Percentiles rank a stretch among this genome's conserved stretches.
phyloP scores from a whole-genome alignment of 2,888 invertebrate genomes.

The Ennomos fuscantarius region DNA sequence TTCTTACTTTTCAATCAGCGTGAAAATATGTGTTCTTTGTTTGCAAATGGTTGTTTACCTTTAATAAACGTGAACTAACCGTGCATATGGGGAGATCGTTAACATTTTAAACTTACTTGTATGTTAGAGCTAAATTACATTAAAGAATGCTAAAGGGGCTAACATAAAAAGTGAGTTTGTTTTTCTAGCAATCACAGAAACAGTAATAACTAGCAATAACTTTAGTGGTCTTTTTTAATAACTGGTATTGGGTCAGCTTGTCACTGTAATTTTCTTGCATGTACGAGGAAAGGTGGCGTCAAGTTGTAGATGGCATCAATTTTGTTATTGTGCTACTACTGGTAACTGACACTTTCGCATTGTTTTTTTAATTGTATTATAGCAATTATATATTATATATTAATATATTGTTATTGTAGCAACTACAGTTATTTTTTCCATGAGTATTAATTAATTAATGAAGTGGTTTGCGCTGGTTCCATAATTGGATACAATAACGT shows the following conservation, averaged over 20 bases:
- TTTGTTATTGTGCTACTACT: no score
- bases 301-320: no score
- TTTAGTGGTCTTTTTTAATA: no score
- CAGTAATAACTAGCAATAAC: no score
- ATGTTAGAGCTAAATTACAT: not conserved
- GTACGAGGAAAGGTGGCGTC: no score
- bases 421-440: slow-evolving; percentile 25
- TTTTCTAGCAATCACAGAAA: no score
- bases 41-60: slow-evolving; percentile 21
- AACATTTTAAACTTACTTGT: not conserved
- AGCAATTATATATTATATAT: not conserved
- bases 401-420: no score
- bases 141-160: not conserved
- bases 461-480: slow-evolving; percentile 35
- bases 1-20: slow-evolving; percentile 31
- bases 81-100: slow-evolving; percentile 1
- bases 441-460: slow-evolving; percentile 39
- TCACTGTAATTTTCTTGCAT: no score
- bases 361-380: no score
- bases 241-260: no score
- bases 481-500: slow-evolving; percentile 48
- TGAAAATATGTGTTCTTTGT: slow-evolving; percentile 28
- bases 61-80: slow-evolving; percentile 14
- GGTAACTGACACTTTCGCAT: no score
- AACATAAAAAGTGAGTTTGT: no score